Base-by-base conservation (phyloP, 2,888 invertebrate species). In the Molanna angustata region DNA sequence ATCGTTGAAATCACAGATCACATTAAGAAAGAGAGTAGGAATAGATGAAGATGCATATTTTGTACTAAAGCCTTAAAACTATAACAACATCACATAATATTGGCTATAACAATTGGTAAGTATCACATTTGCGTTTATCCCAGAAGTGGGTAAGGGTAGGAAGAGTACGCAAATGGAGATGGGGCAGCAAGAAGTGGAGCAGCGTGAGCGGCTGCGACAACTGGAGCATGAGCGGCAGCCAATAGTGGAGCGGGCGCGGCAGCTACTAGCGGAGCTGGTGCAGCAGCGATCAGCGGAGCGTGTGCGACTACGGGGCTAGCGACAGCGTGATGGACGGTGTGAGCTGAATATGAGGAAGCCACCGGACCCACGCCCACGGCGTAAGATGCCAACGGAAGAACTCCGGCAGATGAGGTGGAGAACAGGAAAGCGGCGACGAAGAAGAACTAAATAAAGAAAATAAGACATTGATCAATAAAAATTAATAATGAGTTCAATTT, bases 291-390 rank as follows among this genome's bases (percentile, higher is more conserved):
- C 1, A 66, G 63, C 18, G 71, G 67, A 11, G 69, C 65, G 22
- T 62, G 63, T 0, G 76, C 73, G 1, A 75, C 65, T 3, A 81
- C 78, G 0, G 88, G 88, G 7, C 84, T 76, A 18, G 87, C 86
- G 2, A 87, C 78, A 0, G 88, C 88, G 62, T 88, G 88, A 71
- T 88, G 86, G 50, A 88, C 77, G 16, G 83, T 75, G 62, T 87
- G 88, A 0, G 87, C 86, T 54, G 86, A 86, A 71, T 86, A 89
- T 11, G 86, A 86, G 61, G 80, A 82, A 47, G 88, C 88, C 62
- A 86, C 87, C 2, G 88, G 87, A 51, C 80, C 79, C 2, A 87
- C 75, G 51, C 80, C 79, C 3, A 87, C 75, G 49, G 80, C 79
- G 27, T 66, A 69, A 14, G 69, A 73, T 3, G 70, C 62, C 11